Conservation (phyloP, 2,113 vertebrate genomes). For the Lycocorax pyrrhopterus region DNA sequence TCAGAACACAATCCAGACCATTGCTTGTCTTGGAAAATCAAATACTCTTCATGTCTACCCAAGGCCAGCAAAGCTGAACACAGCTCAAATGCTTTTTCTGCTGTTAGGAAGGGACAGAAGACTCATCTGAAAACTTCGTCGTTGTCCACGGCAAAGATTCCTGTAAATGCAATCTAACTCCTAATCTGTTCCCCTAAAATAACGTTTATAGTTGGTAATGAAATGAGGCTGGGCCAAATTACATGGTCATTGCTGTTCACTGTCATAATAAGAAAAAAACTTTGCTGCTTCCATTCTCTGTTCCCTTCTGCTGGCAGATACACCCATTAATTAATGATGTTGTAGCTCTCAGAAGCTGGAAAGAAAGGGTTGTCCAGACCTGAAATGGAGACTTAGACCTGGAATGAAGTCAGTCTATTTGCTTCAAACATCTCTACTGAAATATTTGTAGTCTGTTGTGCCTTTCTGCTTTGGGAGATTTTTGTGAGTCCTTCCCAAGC, state of each 20-base stretch:
- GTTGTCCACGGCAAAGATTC: not conserved
- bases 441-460: not conserved
- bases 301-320: not conserved
- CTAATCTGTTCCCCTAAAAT: not conserved
- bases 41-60: too few relatives aligned
- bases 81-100: not conserved
- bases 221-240: not conserved
- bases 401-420: not conserved
- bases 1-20: not conserved
- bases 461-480: not conserved
- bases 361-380: not conserved
- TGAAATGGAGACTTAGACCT: not conserved
- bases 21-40: not conserved
- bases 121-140: not conserved
- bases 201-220: not conserved
- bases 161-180: not conserved
- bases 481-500: not conserved
- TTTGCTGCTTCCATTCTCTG: not conserved
- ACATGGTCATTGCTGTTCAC: not conserved
- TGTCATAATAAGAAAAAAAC: not conserved
- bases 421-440: not conserved
- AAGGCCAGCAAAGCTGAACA: not conserved
- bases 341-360: not conserved
- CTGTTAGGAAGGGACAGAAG: not conserved
- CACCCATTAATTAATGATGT: not conserved